Evolutionary conservation across 1,140 invertebrate species (phyloP), one percentile per base, ranked within the genome.

Genomic region (Asobara japonica): DNA sequence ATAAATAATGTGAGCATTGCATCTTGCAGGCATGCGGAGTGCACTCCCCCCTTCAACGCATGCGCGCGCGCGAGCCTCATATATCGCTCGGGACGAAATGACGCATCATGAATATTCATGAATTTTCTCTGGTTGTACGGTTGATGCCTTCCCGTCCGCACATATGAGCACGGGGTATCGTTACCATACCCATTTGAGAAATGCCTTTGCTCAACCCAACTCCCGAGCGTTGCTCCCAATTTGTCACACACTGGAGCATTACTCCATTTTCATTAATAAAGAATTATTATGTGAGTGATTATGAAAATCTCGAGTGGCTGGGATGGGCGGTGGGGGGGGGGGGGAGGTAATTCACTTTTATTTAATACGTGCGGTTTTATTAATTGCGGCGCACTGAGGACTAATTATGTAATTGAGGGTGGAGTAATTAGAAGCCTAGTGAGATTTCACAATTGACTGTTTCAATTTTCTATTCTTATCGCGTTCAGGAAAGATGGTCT

Each of bases 191-290:
- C n/a, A 36, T 36, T 36, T 36, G 5, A 36, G 31, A 36, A n/a
- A 18, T 38, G 45, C 22, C 45, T 65, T 22, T 41, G 20, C 11
- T 45, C 61, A 18, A 33, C 45, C 64, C 64, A 66, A 73, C 68
- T 74, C 77, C 78, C 83, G 84, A 81, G 77, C 84, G 80, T 87
- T 86, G 83, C 84, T 87, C 83, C 84, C 85, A 87, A 87, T 87
- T 87, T 87, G 85, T 86, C 84, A 87, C 85, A 86, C 84, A 85
- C 82, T 84, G 79, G 82, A 83, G 83, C 82, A 87, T 86, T 86
- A 87, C 86, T 81, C 83, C 84, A 84, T 87, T 87, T 84, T 77
- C 27, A 75, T 80, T 87, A 86, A 87, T 86, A 86, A 85, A 86
- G 83, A 78, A 80, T 79, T 84, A 83, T 84, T 83, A 81, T 75